Evolutionary conservation across 2,113 vertebrate genomes (phyloP).

Genomic region (Vanacampus margaritifer): DNA sequence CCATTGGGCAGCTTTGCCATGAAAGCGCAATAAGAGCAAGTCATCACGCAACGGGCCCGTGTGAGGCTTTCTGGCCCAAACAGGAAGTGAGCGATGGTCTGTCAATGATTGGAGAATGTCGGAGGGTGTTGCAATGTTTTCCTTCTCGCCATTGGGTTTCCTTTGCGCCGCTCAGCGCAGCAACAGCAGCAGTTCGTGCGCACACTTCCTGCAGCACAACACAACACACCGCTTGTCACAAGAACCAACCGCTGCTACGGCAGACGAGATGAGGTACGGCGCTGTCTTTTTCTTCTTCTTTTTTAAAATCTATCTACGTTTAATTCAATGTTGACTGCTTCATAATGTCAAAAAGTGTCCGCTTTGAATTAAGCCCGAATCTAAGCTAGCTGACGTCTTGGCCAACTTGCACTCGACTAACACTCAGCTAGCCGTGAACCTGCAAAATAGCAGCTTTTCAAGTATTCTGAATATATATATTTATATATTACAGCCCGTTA

Average conservation of each 20-base stretch:
- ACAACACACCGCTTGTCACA: slow-evolving; percentile 15
- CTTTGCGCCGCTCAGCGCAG: slow-evolving; percentile 63
- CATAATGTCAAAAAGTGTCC: not conserved
- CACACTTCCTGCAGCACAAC: slow-evolving; percentile 56
- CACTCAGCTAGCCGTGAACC: not conserved
- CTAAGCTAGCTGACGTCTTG: not conserved
- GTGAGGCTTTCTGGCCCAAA: slow-evolving; percentile 3
- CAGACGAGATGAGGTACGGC: slow-evolving; percentile 63
- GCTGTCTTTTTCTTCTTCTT: not conserved
- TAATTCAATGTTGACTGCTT: not conserved
- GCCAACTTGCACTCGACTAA: not conserved
- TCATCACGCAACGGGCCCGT: not conserved
- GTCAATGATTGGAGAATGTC: slow-evolving; percentile 63
- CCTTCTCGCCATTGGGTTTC: slow-evolving; percentile 67
- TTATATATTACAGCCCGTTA: not conserved
- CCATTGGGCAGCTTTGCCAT: not conserved
- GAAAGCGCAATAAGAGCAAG: not conserved
- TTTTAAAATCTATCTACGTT: not conserved
- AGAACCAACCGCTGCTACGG: slow-evolving; percentile 37
- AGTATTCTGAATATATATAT: not conserved
- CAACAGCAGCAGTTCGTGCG: slow-evolving; percentile 33
- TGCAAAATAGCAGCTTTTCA: not conserved
- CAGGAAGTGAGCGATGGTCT: slow-evolving; percentile 49
- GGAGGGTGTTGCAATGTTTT: slow-evolving; percentile 57
- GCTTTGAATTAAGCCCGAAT: not conserved